phyloP scores from a whole-genome alignment of 2,797 vertebrate genomes.

The Morus bassanus region DNA sequence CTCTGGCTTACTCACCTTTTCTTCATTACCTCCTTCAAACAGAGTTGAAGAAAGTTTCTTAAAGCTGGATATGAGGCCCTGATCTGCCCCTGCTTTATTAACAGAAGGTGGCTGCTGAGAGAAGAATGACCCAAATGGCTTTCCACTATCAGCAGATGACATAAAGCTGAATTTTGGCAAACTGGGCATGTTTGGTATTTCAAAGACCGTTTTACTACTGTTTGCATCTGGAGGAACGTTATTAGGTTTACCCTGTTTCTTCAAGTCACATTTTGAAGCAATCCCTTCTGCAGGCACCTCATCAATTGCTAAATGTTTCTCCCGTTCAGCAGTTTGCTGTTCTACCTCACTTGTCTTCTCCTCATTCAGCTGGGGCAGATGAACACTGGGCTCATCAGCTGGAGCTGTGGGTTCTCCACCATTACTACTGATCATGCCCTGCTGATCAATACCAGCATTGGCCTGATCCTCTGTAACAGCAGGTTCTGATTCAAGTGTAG shows the following conservation, averaged over 20 bases:
- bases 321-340: background rate
- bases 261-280: background rate
- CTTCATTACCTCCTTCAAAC: conserved; percentile 82
- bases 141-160: conserved; percentile 77
- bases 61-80: conserved; percentile 83
- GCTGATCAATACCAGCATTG: background rate
- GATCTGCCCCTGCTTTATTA: conserved; percentile 38
- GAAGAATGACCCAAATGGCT: conserved; percentile 86
- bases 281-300: background rate
- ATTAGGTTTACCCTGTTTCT: background rate
- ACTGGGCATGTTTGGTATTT: conserved; percentile 75
- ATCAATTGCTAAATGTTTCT: background rate
- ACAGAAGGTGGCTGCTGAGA: conserved; percentile 73
- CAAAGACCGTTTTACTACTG: conserved; percentile 70
- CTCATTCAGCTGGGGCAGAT: background rate
- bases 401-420: background rate
- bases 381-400: background rate
- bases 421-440: background rate
- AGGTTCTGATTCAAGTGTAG: background rate
- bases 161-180: conserved; percentile 82
- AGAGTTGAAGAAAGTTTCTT: conserved; percentile 86
- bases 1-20: conserved; percentile 71
- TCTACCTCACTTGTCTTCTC: background rate
- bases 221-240: background rate
- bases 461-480: background rate